Percentiles rank a stretch among this genome's conserved stretches.
phyloP scores from a whole-genome alignment of 2,113 vertebrate genomes.

The Spilogale gracilis region DNA sequence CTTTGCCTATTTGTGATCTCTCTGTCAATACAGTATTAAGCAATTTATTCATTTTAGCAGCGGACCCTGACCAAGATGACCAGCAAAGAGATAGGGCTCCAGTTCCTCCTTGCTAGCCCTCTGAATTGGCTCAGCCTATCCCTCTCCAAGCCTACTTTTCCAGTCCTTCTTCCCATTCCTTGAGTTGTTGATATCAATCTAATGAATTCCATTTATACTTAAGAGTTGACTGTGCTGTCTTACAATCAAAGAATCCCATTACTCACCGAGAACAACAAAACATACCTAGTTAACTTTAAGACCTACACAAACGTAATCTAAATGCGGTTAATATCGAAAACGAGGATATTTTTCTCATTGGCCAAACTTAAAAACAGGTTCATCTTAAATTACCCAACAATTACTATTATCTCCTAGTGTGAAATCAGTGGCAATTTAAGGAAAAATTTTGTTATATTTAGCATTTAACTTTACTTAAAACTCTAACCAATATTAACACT shows the following conservation, averaged over 20 bases:
- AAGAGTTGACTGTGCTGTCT: neutral
- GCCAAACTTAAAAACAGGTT: neutral
- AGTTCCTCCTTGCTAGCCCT: neutral
- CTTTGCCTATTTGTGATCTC: too few relatives aligned
- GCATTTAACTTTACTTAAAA: slow-evolving; percentile 34
- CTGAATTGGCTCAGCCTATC: neutral
- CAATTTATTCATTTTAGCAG: neutral
- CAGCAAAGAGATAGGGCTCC: neutral
- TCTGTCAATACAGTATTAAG: too few relatives aligned
- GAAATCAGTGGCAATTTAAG: neutral
- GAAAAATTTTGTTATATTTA: neutral
- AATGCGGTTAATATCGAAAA: neutral
- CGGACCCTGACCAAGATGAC: neutral
- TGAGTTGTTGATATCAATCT: neutral
- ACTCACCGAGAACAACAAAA: neutral
- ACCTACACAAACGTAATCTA: neutral
- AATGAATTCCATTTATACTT: neutral
- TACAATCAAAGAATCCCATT: neutral
- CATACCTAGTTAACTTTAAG: neutral
- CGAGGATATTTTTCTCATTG: neutral
- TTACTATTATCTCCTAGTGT: neutral
- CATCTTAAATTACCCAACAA: slow-evolving; percentile 14
- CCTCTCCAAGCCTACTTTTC: neutral
- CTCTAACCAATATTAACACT: neutral
- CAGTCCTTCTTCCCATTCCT: neutral